A percentile compares a stretch with the other conserved stretches of the same genome.
Conservation (phyloP, 92 coral and sea anemone species). For the Porites evermanni region DNA sequence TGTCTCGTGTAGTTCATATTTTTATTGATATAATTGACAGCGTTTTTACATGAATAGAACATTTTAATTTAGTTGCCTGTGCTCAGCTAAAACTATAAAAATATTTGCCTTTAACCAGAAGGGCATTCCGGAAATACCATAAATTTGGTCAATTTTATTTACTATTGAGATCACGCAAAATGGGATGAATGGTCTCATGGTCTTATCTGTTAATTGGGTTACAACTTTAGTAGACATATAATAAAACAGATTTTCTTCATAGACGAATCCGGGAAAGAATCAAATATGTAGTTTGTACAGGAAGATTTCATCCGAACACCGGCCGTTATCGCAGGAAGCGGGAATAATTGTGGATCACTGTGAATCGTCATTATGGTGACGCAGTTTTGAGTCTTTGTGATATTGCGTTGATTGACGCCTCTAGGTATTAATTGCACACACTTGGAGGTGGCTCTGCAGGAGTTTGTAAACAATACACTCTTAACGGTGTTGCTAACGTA, state of each 20-base stretch:
- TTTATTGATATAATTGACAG: not conserved
- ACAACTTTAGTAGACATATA: no score
- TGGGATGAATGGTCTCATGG: not conserved
- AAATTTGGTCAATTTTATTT: not conserved
- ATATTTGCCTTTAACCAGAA: not conserved
- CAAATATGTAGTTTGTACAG: not conserved
- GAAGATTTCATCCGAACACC: not conserved
- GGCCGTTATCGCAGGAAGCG: not conserved
- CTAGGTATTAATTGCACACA: constrained; percentile 3
- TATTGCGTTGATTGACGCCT: constrained; percentile 13
- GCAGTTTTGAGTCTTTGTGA: constrained; percentile 23
- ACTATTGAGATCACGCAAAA: not conserved
- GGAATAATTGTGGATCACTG: no score
- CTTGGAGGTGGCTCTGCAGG: not conserved
- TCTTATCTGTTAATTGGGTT: no score
- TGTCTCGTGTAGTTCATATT: no score
- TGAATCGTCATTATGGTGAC: constrained; percentile 9
- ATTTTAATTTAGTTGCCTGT: not conserved
- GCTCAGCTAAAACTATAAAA: not conserved
- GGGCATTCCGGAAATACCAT: not conserved
- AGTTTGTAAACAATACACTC: constrained; percentile 3
- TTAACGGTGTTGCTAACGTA: constrained; percentile 18
- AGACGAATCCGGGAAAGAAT: not conserved
- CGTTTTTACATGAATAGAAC: not conserved
- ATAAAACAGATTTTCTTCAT: no score